These are phyloP conservation scores for Ictalurus punctatus DNA, from an alignment of 2,113 vertebrate species.

Conservation along the genomic window DNA sequence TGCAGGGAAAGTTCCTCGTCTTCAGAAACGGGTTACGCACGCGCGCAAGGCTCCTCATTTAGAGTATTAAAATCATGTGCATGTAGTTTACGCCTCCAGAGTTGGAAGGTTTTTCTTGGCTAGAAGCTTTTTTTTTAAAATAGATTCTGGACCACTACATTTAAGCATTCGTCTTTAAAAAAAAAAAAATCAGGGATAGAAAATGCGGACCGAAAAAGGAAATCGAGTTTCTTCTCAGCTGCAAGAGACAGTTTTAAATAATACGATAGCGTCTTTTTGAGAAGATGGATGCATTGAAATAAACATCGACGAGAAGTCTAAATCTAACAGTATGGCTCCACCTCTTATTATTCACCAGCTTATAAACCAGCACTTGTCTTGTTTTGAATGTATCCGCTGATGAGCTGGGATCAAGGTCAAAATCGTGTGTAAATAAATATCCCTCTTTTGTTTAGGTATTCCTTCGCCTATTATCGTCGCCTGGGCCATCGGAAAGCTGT, in stretches of 20 bases:
- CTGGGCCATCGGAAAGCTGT: constrained; percentile 56
- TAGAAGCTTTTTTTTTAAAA: not conserved
- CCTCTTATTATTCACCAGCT: not conserved
- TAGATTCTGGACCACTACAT: not conserved
- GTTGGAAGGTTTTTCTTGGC: not conserved
- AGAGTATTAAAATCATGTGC: not conserved
- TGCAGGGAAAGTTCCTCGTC: not conserved
- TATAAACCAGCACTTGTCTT: not conserved
- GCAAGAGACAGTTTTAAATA: not conserved
- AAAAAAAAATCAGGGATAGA: not conserved
- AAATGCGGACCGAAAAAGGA: not conserved
- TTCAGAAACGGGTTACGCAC: not conserved
- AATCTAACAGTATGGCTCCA: not conserved
- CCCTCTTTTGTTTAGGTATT: constrained; percentile 43
- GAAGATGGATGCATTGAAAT: not conserved
- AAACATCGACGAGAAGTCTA: not conserved
- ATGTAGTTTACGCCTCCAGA: not conserved
- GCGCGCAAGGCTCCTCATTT: no score
- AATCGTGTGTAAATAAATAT: not conserved
- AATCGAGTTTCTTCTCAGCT: not conserved
- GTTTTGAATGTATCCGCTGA: no score
- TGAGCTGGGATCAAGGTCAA: not conserved
- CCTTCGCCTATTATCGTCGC: constrained; percentile 54
- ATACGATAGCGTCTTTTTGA: not conserved
- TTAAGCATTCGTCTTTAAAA: not conserved